Base-by-base conservation (phyloP, 2,113 vertebrate species). In the Orthonyx spaldingii region DNA sequence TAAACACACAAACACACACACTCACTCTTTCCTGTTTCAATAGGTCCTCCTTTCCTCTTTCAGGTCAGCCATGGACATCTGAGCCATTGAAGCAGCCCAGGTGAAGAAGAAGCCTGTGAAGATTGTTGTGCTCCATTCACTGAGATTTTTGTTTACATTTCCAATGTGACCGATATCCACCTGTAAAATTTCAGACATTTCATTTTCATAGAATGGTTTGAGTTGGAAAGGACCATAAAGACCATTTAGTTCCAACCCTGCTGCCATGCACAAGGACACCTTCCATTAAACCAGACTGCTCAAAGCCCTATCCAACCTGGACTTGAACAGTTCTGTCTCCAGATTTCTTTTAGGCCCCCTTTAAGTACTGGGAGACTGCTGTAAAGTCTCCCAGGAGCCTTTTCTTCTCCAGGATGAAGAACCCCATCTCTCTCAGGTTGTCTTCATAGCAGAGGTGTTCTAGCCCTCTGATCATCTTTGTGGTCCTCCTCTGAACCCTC, bases 81-180 rank as follows among this genome's bases (percentile, higher is more conserved):
- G 49, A 77, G 35, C 47, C 15, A 14, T 17, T 72, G 27, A 35
- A 72, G 30, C 0, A 3, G 28, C 17, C 47, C 53, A 64, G 33
- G 11, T 53, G 37, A 70, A 60, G 39, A 26, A 90, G 35, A 16
- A 61, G 27, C 7, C 44, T 32, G 30, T 55, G 35, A 80, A 80
- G 28, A 46, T 59, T 60, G 23, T 55, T 0, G 0, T 1, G 0
- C 37, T 72, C 23, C 21, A 35, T 30, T 59, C 41, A 33, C 21
- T 27, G 53, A 65, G 37, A 61, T 42, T 90, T 77, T 74, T 55
- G 8, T 33, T 74, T 77, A 49, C 7, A 28, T 84, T 74, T 65
- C 37, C 60, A 75, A 3, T 35, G 13, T n/a, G 21, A 65, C 35
- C 9, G 18, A 13, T 55, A 79, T 13, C 21, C 46, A 74, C 19